Evolutionary conservation across 2,797 vertebrate species (phyloP).

Genomic region (Cryptoprocta ferox): DNA sequence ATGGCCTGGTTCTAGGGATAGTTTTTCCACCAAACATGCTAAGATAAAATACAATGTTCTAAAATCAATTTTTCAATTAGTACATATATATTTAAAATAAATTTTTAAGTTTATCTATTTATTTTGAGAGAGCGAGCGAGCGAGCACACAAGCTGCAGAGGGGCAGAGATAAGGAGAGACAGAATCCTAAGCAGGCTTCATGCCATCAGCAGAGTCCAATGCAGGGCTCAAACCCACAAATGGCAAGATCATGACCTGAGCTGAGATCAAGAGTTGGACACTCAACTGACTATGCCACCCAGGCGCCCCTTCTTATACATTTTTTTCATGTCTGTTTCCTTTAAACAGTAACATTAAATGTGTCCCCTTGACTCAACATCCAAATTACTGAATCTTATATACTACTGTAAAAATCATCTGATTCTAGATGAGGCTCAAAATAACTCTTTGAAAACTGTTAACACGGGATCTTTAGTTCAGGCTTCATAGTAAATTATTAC

Average conservation of each 20-base stretch:
- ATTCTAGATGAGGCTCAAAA: constrained; percentile 18
- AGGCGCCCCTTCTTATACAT: neutral
- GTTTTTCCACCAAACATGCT: neutral
- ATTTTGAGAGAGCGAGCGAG: too few species aligned
- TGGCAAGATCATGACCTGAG: too few species aligned
- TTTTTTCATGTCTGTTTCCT: neutral
- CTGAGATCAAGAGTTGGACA: too few species aligned
- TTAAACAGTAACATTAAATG: neutral
- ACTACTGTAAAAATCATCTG: neutral
- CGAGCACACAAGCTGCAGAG: too few species aligned
- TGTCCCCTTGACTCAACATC: neutral
- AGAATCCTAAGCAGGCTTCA: too few species aligned
- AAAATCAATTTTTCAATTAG: constrained; percentile 3
- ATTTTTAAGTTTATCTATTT: too few species aligned
- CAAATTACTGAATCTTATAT: constrained; percentile 18
- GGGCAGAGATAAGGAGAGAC: too few species aligned
- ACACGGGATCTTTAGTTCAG: neutral
- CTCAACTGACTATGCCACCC: too few species aligned
- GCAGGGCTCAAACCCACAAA: too few species aligned
- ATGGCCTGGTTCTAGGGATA: neutral
- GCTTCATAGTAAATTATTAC: neutral
- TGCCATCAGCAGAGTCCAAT: too few species aligned
- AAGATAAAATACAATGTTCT: neutral
- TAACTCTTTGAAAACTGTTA: neutral
- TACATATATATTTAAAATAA: neutral